Conservation (phyloP, 2,113 vertebrate genomes). For the Theropithecus gelada region DNA sequence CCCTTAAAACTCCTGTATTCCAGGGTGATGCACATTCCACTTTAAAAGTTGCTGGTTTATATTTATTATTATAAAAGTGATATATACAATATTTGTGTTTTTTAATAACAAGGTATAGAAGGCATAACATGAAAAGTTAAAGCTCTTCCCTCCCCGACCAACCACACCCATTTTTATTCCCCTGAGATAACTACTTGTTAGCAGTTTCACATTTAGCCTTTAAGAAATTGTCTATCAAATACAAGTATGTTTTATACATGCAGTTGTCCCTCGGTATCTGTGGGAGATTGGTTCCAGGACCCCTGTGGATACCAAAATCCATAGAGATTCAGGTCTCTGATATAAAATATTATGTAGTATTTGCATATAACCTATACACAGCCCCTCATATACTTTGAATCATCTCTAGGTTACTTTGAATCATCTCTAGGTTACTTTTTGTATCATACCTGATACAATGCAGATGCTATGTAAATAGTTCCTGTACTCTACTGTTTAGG, state of each 20-base stretch:
- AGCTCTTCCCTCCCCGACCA: not conserved
- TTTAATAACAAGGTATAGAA: slow-evolving; percentile 7
- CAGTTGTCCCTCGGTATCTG: not conserved
- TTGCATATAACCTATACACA: not conserved
- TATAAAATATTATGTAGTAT: not conserved
- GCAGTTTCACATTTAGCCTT: not conserved
- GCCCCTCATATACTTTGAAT: not conserved
- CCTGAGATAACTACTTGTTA: slow-evolving; percentile 26
- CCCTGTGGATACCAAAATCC: not conserved
- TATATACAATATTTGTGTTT: slow-evolving; percentile 27
- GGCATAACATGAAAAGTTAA: slow-evolving; percentile 25
- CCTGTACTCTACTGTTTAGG: not conserved
- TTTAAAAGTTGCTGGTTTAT: slow-evolving; percentile 46
- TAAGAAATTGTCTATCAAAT: slow-evolving; percentile 45
- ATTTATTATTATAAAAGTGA: slow-evolving; percentile 48
- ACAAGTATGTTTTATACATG: not conserved
- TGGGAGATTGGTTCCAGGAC: not conserved
- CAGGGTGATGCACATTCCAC: not conserved
- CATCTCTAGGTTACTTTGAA: not conserved
- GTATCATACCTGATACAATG: not conserved
- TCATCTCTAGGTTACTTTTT: not conserved
- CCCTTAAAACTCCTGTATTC: slow-evolving; percentile 8
- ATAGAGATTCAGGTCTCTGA: not conserved
- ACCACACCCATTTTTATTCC: slow-evolving; percentile 34
- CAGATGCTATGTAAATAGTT: not conserved